phyloP scores from a whole-genome alignment of 2,888 invertebrate species.

The Nasonovia ribisnigri region DNA sequence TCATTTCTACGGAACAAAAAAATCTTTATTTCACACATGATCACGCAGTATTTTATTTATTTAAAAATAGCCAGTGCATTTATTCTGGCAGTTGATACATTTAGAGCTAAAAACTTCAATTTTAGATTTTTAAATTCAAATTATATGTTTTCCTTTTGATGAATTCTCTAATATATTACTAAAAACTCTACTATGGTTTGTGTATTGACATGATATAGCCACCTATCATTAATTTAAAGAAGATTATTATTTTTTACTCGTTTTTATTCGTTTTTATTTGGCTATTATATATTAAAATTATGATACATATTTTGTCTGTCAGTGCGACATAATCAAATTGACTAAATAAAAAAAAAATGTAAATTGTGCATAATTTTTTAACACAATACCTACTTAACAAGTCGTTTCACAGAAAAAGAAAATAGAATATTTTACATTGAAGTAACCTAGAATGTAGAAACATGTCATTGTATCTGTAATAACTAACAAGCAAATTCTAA shows the following conservation, averaged over 20 bases:
- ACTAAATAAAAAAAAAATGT: not conserved
- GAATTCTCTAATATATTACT: not conserved
- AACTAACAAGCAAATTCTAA: not conserved
- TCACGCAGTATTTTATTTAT: constrained; percentile 26
- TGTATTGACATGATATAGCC: too few relatives aligned
- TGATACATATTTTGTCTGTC: not conserved
- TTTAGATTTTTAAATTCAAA: not conserved
- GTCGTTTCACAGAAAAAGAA: not conserved
- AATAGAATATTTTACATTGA: not conserved
- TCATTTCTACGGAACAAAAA: not conserved
- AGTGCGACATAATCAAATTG: not conserved
- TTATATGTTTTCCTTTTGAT: not conserved
- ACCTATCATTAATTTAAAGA: not conserved
- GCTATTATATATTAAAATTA: not conserved
- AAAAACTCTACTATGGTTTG: too few relatives aligned
- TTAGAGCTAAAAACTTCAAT: not conserved
- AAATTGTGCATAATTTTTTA: not conserved
- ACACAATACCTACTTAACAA: not conserved
- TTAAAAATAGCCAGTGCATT: constrained; percentile 41
- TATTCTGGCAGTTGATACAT: not conserved
- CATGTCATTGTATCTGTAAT: not conserved
- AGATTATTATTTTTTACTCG: not conserved
- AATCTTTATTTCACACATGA: constrained; percentile 48
- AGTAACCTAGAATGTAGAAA: not conserved
- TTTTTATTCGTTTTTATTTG: not conserved